These are phyloP conservation scores for Hemibagrus wyckioides DNA, from an alignment of 2,113 vertebrate species.

Conservation along the genomic window DNA sequence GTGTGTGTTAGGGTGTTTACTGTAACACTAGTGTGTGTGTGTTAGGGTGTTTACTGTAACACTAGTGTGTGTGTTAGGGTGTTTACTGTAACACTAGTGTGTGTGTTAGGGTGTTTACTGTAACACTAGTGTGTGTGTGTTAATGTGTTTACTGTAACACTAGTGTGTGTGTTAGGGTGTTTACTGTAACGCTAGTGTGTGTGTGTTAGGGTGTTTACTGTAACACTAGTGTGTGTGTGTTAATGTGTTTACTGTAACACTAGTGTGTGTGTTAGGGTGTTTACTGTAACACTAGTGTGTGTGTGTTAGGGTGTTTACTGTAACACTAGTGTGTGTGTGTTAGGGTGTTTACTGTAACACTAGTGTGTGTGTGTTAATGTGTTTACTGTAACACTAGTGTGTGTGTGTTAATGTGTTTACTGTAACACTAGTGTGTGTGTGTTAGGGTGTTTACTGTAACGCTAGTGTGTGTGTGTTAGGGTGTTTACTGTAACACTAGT, in stretches of 20 bases:
- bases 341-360: neutral
- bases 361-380: too few species aligned
- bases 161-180: too few species aligned
- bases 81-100: neutral
- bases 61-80: too few species aligned
- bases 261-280: too few species aligned
- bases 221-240: neutral
- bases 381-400: too few species aligned
- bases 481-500: neutral
- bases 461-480: neutral
- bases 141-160: too few species aligned
- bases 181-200: neutral
- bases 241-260: too few species aligned
- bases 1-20: too few species aligned
- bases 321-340: too few species aligned
- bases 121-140: too few species aligned
- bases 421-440: neutral
- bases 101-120: neutral
- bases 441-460: neutral
- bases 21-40: too few species aligned
- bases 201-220: neutral
- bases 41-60: neutral
- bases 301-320: too few species aligned
- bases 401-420: neutral
- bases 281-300: neutral